phyloP scores from a whole-genome alignment of 2,888 invertebrate genomes.

The Liopterus haemorrhoidalis region DNA sequence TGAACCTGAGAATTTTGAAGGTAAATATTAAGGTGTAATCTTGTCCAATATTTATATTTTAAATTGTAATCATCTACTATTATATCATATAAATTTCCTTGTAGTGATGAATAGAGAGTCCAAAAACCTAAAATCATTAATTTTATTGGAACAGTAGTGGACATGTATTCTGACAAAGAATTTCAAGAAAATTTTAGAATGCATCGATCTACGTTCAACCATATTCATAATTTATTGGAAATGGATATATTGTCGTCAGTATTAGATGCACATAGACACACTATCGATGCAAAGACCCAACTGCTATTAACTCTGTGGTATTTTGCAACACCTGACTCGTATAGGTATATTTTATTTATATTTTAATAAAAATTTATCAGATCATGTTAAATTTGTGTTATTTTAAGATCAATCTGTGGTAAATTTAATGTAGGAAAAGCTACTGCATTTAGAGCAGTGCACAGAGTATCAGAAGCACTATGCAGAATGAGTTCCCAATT shows the following conservation, averaged over 20 bases:
- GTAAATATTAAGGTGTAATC: no score
- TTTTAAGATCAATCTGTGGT: slow-evolving; percentile 5
- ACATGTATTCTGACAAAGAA: neutral
- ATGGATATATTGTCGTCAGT: slow-evolving; percentile 2
- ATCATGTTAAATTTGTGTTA: neutral
- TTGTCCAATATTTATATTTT: no score
- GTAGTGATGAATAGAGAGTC: no score
- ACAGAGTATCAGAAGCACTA: neutral
- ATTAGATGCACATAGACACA: slow-evolving; percentile 1
- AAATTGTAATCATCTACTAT: no score
- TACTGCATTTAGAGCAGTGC: slow-evolving; percentile 5
- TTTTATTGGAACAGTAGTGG: neutral
- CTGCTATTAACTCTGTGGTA: slow-evolving; percentile 4
- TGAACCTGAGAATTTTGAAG: no score
- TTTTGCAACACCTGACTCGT: slow-evolving; percentile 5
- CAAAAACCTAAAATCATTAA: neutral
- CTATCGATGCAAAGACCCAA: slow-evolving; percentile 1
- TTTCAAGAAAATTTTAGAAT: neutral
- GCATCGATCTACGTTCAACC: neutral
- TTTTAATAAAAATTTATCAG: neutral
- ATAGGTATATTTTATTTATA: slow-evolving; percentile 2
- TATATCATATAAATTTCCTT: no score
- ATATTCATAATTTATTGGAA: neutral
- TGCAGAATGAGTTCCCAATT: slow-evolving; percentile 1
- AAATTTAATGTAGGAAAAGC: slow-evolving; percentile 7